These are phyloP conservation scores for Ylistrum balloti DNA, from an alignment of 1,140 invertebrate species.

Conservation along the genomic window DNA sequence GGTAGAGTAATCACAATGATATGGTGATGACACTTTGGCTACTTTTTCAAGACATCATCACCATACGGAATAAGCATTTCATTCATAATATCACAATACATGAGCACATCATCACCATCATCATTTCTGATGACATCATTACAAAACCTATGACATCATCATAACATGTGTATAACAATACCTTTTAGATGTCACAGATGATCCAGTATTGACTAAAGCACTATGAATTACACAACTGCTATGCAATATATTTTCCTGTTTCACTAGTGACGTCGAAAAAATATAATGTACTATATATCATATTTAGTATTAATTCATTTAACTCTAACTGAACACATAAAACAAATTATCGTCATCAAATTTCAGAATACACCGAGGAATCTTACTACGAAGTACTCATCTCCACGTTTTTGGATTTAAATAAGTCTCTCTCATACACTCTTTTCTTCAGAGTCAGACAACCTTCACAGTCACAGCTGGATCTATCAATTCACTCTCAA, in stretches of 20 bases:
- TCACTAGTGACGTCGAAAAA: not conserved
- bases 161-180: not conserved
- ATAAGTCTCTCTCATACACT: not conserved
- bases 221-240: not conserved
- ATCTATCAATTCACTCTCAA: not conserved
- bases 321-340: not conserved
- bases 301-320: not conserved
- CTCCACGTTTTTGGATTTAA: not conserved
- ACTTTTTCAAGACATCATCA: not conserved
- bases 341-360: not conserved
- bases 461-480: too few species aligned
- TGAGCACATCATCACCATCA: not conserved
- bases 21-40: constrained; percentile 12
- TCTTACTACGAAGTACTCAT: not conserved
- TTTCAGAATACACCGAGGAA: not conserved
- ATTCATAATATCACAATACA: not conserved
- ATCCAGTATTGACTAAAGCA: not conserved
- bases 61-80: not conserved
- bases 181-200: not conserved
- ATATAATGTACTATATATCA: not conserved
- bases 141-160: constrained; percentile 38
- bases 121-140: not conserved
- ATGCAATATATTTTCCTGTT: not conserved
- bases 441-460: too few species aligned
- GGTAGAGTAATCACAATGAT: not conserved